phyloP scores from a whole-genome alignment of 1,140 invertebrate genomes.

The Drosophila aff. region DNA sequence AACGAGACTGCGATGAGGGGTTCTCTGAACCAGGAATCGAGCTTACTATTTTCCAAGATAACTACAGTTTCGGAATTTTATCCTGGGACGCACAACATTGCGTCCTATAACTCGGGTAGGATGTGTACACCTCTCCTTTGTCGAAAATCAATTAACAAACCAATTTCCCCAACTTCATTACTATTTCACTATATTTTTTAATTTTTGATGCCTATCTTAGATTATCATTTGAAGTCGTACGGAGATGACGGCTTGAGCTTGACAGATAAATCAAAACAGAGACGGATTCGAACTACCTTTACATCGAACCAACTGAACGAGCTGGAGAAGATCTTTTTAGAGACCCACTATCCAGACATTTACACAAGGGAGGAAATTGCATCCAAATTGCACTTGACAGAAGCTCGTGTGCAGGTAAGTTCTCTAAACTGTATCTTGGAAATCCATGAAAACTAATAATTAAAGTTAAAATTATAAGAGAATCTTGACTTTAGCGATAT shows the following conservation, averaged over 20 bases:
- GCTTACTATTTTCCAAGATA: slow-evolving; percentile 73
- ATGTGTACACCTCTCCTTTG: background rate
- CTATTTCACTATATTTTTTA: too few species aligned
- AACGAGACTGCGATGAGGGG: slow-evolving; percentile 68
- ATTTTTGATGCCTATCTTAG: slow-evolving; percentile 17
- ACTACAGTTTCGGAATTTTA: slow-evolving; percentile 73
- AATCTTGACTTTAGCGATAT: too few species aligned
- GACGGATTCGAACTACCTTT: slow-evolving; percentile 98
- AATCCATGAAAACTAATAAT: background rate
- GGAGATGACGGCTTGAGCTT: slow-evolving; percentile 90
- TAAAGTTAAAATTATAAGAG: background rate
- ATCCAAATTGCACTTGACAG: slow-evolving; percentile 98
- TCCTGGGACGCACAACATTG: slow-evolving; percentile 61
- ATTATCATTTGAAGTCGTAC: slow-evolving; percentile 66
- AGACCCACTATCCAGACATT: slow-evolving; percentile 99
- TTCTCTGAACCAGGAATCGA: slow-evolving; percentile 67
- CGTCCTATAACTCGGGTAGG: slow-evolving; percentile 64
- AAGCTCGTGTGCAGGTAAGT: slow-evolving; percentile 98
- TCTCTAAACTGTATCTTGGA: background rate
- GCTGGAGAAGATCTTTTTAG: slow-evolving; percentile 97
- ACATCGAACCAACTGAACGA: slow-evolving; percentile 98
- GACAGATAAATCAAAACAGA: slow-evolving; percentile 96
- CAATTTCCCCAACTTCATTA: background rate
- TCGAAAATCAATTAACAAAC: background rate
- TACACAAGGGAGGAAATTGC: slow-evolving; percentile 99